Conservation (phyloP, 2,888 invertebrate genomes). For the Phytoseiulus persimilis region DNA sequence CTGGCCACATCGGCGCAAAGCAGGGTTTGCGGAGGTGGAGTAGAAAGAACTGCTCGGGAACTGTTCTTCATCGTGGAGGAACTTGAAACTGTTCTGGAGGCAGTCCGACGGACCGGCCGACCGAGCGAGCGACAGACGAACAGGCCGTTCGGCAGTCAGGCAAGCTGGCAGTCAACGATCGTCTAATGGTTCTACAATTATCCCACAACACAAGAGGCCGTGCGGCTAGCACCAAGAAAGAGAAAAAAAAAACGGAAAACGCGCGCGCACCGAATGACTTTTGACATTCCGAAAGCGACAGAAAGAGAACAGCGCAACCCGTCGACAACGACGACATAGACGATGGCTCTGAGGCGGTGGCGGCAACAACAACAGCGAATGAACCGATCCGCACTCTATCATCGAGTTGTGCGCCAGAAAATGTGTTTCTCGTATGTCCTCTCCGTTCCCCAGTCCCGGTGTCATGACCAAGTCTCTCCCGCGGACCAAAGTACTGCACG, state of each 20-base stretch:
- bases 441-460: too few relatives aligned
- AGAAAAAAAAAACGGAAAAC: background rate
- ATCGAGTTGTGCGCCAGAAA: background rate
- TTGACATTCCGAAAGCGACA: background rate
- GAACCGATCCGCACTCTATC: background rate
- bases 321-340: background rate
- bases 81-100: background rate
- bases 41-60: background rate
- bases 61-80: background rate
- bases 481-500: background rate
- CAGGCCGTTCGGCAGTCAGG: background rate
- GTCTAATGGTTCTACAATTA: constrained; percentile 5
- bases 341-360: background rate
- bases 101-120: background rate
- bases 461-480: background rate
- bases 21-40: background rate
- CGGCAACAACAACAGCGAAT: background rate
- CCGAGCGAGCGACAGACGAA: background rate
- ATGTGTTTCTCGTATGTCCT: background rate
- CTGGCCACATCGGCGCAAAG: background rate
- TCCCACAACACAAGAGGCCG: constrained; percentile 5
- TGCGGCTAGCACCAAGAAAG: background rate
- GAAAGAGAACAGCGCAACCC: background rate
- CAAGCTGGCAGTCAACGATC: background rate
- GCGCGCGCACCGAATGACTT: background rate